phyloP scores from a whole-genome alignment of 64 coral and sea anemone genomes.

The Montipora sp. region DNA sequence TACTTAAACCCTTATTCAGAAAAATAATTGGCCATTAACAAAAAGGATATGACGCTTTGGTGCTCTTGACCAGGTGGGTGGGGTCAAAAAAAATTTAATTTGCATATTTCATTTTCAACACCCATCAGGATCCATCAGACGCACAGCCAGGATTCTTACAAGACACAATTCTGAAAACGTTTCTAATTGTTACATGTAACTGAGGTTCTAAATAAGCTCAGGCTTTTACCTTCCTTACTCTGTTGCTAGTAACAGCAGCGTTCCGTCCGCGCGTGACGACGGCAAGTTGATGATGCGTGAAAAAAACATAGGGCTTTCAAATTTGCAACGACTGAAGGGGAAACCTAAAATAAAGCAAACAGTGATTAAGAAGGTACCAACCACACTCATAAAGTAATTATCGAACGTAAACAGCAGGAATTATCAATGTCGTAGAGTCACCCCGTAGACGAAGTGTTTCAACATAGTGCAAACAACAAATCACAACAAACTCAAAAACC shows the following conservation, averaged over 20 bases:
- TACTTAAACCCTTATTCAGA: neutral
- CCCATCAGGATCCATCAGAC: neutral
- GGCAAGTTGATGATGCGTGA: neutral
- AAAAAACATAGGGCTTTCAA: neutral
- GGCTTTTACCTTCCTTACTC: neutral
- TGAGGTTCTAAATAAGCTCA: neutral
- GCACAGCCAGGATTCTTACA: neutral
- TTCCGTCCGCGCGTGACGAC: neutral
- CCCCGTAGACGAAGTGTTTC: neutral
- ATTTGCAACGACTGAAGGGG: neutral
- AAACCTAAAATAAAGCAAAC: neutral
- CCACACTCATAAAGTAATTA: neutral
- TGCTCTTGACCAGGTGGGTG: neutral
- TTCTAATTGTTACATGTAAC: neutral
- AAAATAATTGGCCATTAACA: neutral
- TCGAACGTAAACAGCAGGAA: neutral
- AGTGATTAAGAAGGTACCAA: neutral
- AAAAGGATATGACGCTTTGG: neutral
- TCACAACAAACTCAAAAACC: neutral
- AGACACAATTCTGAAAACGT: neutral
- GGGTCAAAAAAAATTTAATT: neutral
- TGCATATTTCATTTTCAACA: conserved; percentile 15
- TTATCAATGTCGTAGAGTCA: neutral
- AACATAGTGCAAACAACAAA: neutral
- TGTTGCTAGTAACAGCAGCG: neutral